A percentile compares a stretch with the other conserved stretches of the same genome.
Conservation (phyloP, 2,888 invertebrate genomes). For the Hanleya hanleyi region DNA sequence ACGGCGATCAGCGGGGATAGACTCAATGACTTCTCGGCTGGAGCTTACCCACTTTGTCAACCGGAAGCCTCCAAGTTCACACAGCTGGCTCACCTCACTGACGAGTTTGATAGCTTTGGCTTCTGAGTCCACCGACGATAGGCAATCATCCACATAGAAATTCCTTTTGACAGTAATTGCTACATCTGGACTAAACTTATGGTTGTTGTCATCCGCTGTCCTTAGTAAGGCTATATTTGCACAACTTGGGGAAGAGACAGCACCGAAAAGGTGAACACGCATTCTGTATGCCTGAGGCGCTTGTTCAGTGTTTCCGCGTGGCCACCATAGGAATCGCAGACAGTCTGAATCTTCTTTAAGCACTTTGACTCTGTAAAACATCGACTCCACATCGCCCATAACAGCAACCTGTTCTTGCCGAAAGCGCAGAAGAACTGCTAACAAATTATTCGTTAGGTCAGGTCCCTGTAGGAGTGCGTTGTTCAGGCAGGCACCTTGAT, state of each 20-base stretch:
- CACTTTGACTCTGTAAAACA: constrained; percentile 9
- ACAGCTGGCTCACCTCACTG: background rate
- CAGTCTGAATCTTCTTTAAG: constrained; percentile 6
- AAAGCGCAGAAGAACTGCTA: constrained; percentile 9
- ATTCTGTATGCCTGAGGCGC: constrained; percentile 11
- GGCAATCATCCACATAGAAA: constrained; percentile 26
- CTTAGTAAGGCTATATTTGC: constrained; percentile 11
- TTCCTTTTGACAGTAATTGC: constrained; percentile 2
- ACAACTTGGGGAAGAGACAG: constrained; percentile 5
- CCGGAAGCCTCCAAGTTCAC: background rate
- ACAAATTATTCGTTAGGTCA: constrained; percentile 16
- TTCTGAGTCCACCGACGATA: background rate
- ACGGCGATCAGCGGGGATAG: background rate
- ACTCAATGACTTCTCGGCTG: background rate
- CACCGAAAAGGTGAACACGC: constrained; percentile 23
- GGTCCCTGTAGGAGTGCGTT: constrained; percentile 12
- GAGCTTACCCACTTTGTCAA: background rate
- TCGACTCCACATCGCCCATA: constrained; percentile 12
- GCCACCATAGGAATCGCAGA: constrained; percentile 14
- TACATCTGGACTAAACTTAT: background rate
- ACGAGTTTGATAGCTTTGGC: constrained; percentile 12
- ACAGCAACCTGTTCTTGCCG: constrained; percentile 12
- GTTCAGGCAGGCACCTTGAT: constrained; percentile 10
- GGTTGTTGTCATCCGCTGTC: too few relatives aligned
- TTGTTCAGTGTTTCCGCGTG: background rate